A percentile compares a stretch with the other conserved stretches of the same genome.
These are phyloP conservation scores for Polypterus senegalus DNA, from an alignment of 2,113 vertebrate species.

Conservation along the genomic window DNA sequence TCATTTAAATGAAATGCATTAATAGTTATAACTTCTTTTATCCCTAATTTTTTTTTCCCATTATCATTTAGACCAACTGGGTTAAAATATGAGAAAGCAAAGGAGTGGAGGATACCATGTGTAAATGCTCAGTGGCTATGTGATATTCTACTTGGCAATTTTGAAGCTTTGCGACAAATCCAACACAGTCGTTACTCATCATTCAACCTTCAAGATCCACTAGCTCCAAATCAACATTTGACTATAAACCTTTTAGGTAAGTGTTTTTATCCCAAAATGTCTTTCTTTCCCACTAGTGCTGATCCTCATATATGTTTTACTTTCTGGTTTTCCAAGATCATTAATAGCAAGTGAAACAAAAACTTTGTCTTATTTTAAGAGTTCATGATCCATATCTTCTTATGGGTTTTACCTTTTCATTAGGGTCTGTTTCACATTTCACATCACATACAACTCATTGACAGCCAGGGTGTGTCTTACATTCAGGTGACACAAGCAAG, in stretches of 20 bases:
- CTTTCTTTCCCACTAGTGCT: too few species aligned
- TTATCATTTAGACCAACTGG: slow-evolving; percentile 58
- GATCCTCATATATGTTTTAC: background rate
- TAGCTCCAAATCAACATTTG: slow-evolving; percentile 71
- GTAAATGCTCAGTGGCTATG: slow-evolving; percentile 93
- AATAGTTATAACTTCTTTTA: background rate
- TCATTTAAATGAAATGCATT: too few species aligned
- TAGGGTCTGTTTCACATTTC: too few species aligned
- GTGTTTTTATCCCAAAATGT: slow-evolving; percentile 6
- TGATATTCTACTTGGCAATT: slow-evolving; percentile 82
- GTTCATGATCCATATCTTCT: background rate
- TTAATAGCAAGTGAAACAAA: background rate
- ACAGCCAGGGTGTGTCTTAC: too few species aligned
- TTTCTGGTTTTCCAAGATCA: background rate
- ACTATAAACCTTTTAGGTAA: slow-evolving; percentile 75
- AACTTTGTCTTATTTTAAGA: background rate
- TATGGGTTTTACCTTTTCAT: too few species aligned
- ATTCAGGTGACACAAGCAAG: too few species aligned
- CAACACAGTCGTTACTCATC: slow-evolving; percentile 72
- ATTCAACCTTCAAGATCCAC: slow-evolving; percentile 71
- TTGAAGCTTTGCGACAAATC: slow-evolving; percentile 78
- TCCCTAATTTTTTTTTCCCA: background rate
- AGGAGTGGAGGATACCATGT: slow-evolving; percentile 91
- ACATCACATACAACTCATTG: too few species aligned
- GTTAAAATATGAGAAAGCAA: slow-evolving; percentile 89